Conservation (phyloP, 2,888 invertebrate genomes). For the Cheilosia impressa region DNA sequence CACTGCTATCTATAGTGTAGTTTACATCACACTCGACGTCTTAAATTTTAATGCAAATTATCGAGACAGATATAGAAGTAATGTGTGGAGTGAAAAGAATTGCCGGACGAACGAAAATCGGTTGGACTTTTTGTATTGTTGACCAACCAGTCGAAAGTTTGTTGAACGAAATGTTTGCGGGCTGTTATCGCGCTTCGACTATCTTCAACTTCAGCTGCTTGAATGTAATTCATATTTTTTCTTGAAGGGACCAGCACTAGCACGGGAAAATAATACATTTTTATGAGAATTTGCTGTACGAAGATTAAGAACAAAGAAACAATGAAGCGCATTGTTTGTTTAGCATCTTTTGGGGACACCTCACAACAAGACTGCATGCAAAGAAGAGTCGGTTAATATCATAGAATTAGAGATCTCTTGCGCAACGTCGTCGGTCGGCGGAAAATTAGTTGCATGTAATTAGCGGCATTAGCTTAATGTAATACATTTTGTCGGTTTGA, state of each 20-base stretch:
- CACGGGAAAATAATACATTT: background rate
- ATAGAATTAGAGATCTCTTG: background rate
- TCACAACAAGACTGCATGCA: background rate
- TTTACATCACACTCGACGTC: background rate
- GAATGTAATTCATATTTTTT: background rate
- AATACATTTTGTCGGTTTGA: too few species aligned
- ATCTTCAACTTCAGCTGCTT: background rate
- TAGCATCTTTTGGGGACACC: background rate
- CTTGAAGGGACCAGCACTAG: background rate
- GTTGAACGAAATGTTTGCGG: background rate
- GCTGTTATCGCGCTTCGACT: background rate
- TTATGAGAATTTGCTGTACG: background rate
- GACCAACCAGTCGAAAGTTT: background rate
- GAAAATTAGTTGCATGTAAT: too few species aligned
- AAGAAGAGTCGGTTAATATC: background rate
- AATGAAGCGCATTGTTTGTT: background rate
- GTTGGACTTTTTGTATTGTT: background rate
- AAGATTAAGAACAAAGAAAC: background rate
- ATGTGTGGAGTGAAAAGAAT: background rate
- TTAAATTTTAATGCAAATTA: background rate
- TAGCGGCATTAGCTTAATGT: too few species aligned
- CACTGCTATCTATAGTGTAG: background rate
- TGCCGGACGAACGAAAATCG: background rate
- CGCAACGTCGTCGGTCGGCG: background rate
- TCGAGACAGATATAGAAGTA: background rate